These are phyloP conservation scores for Zophobas morio DNA, from an alignment of 1,140 invertebrate genomes.

Conservation along the genomic window DNA sequence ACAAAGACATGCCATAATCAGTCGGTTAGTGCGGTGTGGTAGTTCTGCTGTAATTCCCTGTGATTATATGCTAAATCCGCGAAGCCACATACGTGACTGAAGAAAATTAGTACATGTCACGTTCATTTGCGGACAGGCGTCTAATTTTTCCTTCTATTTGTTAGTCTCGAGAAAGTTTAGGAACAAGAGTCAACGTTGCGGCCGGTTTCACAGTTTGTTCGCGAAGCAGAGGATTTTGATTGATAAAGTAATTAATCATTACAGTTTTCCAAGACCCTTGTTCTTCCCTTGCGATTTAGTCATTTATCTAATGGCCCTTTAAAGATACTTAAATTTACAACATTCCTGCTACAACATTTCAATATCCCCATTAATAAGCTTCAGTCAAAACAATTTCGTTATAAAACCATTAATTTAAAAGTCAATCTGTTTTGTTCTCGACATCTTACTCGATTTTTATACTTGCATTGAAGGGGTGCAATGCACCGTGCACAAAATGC, in stretches of 20 bases:
- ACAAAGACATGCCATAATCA: conserved; percentile 39
- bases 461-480: neutral
- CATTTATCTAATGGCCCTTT: conserved; percentile 49
- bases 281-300: conserved; percentile 48
- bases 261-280: conserved; percentile 46
- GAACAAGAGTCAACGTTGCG: conserved; percentile 14
- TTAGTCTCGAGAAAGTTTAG: conserved; percentile 10
- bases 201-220: conserved; percentile 28
- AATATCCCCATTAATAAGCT: conserved; percentile 47
- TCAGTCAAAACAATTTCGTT: conserved; percentile 48
- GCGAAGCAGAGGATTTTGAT: conserved; percentile 44
- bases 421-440: conserved; percentile 45
- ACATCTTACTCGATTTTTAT: conserved; percentile 35
- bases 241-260: conserved; percentile 52
- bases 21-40: conserved; percentile 28
- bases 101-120: conserved; percentile 30
- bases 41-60: conserved; percentile 19
- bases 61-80: conserved; percentile 11
- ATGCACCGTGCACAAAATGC: neutral
- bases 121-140: conserved; percentile 4
- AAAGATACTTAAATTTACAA: conserved; percentile 48
- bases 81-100: conserved; percentile 37
- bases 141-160: conserved; percentile 19
- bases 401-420: conserved; percentile 45
- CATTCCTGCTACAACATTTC: conserved; percentile 48